A percentile compares a stretch with the other conserved stretches of the same genome.
Conservation (phyloP, 2,113 vertebrate species). For the Sorex fumeus region DNA sequence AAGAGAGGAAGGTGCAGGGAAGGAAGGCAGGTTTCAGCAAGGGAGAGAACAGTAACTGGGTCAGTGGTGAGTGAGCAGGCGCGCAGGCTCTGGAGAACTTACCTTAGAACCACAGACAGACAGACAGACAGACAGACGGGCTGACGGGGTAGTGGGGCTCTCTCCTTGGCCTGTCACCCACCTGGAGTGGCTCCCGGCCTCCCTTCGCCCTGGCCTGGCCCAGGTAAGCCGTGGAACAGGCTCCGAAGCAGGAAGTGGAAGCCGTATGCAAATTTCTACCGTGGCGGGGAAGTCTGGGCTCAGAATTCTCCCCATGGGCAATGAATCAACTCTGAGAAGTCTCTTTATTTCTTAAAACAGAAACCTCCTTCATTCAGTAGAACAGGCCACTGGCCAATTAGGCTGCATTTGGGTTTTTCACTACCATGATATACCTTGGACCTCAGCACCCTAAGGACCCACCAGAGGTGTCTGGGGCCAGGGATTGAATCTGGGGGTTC, state of each 20-base stretch:
- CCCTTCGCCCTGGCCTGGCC: conserved; percentile 75
- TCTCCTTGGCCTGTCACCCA: conserved; percentile 30
- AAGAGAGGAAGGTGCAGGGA: background rate
- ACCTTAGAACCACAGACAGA: conserved; percentile 79
- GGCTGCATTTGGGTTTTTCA: conserved; percentile 51
- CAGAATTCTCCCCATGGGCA: conserved; percentile 68
- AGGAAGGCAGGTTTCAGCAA: background rate
- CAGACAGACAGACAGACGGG: conserved; percentile 34
- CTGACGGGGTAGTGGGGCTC: conserved; percentile 44
- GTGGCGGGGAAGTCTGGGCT: conserved; percentile 62
- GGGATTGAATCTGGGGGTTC: background rate
- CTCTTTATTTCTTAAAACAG: conserved; percentile 79
- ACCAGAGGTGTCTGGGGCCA: background rate
- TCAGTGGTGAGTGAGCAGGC: conserved; percentile 61
- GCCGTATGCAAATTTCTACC: conserved; percentile 83
- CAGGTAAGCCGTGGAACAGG: conserved; percentile 89
- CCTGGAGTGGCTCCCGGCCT: background rate
- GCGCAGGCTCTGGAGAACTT: conserved; percentile 58
- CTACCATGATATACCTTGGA: background rate
- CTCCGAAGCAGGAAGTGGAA: conserved; percentile 89
- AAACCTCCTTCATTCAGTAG: conserved; percentile 81
- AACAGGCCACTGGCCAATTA: conserved; percentile 71
- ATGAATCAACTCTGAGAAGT: conserved; percentile 78
- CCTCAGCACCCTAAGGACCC: background rate
- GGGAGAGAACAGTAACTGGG: conserved; percentile 45